These are phyloP conservation scores for Thamnophis elegans DNA, from an alignment of 2,797 vertebrate genomes.

Conservation along the genomic window DNA sequence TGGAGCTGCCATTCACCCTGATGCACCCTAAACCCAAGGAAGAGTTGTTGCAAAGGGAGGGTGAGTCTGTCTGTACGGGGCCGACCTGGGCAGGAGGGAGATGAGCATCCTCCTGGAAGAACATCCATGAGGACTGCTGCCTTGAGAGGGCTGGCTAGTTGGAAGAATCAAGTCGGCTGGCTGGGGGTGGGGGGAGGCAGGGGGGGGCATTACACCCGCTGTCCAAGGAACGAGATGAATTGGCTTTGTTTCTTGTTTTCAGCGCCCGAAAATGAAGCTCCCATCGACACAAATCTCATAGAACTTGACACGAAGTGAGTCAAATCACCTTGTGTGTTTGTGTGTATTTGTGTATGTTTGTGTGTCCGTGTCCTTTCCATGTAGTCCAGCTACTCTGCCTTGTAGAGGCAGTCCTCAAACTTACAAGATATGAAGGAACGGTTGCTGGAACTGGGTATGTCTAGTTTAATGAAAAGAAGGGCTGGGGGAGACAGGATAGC, in stretches of 20 bases:
- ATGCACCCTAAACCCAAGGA: constrained; percentile 34
- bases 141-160: not conserved
- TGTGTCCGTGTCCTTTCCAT: not conserved
- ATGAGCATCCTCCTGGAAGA: not conserved
- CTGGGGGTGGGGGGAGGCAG: too few species aligned
- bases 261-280: constrained; percentile 87
- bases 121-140: not conserved
- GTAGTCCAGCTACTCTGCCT: not conserved
- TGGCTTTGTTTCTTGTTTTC: constrained; percentile 49
- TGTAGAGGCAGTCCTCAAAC: not conserved
- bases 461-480: too few species aligned
- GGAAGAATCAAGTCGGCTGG: fast-evolving
- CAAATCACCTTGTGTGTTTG: not conserved
- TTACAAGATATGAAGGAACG: too few species aligned
- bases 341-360: not conserved
- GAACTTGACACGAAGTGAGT: constrained; percentile 96
- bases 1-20: constrained; percentile 20
- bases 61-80: not conserved
- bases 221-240: constrained; percentile 26
- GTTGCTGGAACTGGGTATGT: too few species aligned
- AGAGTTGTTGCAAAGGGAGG: not conserved
- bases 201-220: fast-evolving
- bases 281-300: constrained; percentile 92
- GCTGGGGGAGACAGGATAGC: too few species aligned
- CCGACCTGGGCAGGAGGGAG: not conserved